phyloP scores from a whole-genome alignment of 2,797 vertebrate genomes.

The Phoeniculus purpureus region DNA sequence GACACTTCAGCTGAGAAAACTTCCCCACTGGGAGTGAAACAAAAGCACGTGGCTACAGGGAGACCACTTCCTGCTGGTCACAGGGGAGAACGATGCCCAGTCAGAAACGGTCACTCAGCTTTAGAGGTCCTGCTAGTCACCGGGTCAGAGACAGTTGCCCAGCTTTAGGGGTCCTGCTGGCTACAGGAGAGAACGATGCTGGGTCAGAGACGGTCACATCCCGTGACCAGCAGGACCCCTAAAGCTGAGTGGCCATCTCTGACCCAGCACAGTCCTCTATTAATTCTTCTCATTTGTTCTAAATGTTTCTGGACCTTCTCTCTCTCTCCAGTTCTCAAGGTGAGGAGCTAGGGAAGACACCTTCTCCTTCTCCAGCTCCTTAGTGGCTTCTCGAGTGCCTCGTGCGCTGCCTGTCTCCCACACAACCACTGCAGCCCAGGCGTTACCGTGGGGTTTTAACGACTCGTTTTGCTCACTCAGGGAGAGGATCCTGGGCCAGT shows the following conservation, averaged over 20 bases:
- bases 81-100: neutral
- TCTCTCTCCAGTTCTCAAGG: neutral
- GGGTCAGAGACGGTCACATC: too few species aligned
- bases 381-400: neutral
- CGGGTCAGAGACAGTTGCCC: neutral
- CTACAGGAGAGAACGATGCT: too few species aligned
- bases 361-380: neutral
- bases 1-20: neutral
- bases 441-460: neutral
- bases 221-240: too few species aligned
- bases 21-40: neutral
- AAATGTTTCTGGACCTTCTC: neutral
- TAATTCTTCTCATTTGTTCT: neutral
- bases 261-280: neutral
- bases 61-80: neutral
- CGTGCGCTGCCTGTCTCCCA: neutral
- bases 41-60: neutral
- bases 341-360: neutral
- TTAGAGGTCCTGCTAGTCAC: rapidly evolving
- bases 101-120: neutral
- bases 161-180: rapidly evolving
- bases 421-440: neutral
- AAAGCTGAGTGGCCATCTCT: too few species aligned
- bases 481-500: neutral
- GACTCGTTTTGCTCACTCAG: neutral